These are phyloP conservation scores for Urocitellus parryii DNA, from an alignment of 2,113 vertebrate species.

Conservation along the genomic window DNA sequence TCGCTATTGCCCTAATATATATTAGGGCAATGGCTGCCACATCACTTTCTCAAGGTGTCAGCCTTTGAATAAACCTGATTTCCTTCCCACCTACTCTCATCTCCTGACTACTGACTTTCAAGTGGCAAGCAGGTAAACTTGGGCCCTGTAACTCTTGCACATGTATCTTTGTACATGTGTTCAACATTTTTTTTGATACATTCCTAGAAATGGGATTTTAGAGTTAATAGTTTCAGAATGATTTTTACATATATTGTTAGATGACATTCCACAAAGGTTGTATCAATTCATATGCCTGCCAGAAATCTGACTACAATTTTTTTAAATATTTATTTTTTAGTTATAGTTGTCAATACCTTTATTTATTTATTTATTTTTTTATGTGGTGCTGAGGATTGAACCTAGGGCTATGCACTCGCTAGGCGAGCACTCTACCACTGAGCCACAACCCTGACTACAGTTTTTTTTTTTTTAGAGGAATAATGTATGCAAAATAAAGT, in stretches of 20 bases:
- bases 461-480: background rate
- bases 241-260: background rate
- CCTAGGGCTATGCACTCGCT: too few relatives aligned
- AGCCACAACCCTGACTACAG: too few relatives aligned
- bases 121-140: background rate
- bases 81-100: background rate
- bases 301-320: background rate
- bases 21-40: too few relatives aligned
- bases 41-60: background rate
- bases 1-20: background rate
- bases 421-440: too few relatives aligned
- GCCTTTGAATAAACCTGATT: background rate
- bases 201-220: conserved; percentile 2
- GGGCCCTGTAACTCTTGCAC: background rate
- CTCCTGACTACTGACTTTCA: background rate
- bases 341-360: too few relatives aligned
- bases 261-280: background rate
- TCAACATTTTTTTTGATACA: conserved; percentile 47
- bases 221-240: background rate
- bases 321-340: too few relatives aligned
- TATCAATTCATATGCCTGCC: background rate
- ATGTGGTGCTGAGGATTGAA: too few relatives aligned
- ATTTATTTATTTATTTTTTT: too few relatives aligned
- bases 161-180: background rate
- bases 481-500: background rate